Base-by-base conservation (phyloP, 2,888 invertebrate species). In the Chrysotoxum bicinctum region DNA sequence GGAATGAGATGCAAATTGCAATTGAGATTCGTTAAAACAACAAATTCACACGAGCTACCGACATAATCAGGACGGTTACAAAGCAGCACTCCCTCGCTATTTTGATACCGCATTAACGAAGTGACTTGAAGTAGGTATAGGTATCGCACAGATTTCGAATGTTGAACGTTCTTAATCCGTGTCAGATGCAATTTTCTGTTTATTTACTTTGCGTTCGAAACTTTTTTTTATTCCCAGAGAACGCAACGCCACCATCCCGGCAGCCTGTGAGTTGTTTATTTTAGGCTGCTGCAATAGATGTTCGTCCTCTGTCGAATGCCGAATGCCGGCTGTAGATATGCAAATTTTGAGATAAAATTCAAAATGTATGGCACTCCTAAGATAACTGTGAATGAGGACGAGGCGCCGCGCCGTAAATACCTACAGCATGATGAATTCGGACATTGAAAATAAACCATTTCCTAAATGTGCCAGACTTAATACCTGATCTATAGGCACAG, bases 401-500 rank as follows among this genome's bases (percentile, higher is more conserved):
- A 64, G 64, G 45, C 43, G 50, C 66, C 66, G 45, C 43, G 50
- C 66, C 66, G 37, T 66, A 48, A 66, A 66, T 64, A n/a, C n/a
- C n/a, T n/a, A 64, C 45, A 45, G 0, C 30, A 30, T 64, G 45
- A 66, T n/a, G 66, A 66, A 66, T 66, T 66, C 50, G 66, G 66
- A 66, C 66, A 50, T 9, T 21, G 50, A 66, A 66, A 66, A 66
- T 50, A 66, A 32, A 50, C 66, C 35, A 50, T 66, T 66, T 50
- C n/a, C 66, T 35, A 66, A 66, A 66, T 48, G 43, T 48, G 66
- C 32, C 50, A 35, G 19, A 21, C 10, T 35, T 50, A 35, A 66
- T 50, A 66, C 66, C 66, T 66, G 48, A 66, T 50, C 35, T 35
- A 19, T 21, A 35, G 58, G n/a, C 16, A 14, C 10, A 23, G 1